A percentile compares a stretch with the other conserved stretches of the same genome.
phyloP scores from a whole-genome alignment of 2,888 invertebrate genomes.

The Endomychus coccineus region DNA sequence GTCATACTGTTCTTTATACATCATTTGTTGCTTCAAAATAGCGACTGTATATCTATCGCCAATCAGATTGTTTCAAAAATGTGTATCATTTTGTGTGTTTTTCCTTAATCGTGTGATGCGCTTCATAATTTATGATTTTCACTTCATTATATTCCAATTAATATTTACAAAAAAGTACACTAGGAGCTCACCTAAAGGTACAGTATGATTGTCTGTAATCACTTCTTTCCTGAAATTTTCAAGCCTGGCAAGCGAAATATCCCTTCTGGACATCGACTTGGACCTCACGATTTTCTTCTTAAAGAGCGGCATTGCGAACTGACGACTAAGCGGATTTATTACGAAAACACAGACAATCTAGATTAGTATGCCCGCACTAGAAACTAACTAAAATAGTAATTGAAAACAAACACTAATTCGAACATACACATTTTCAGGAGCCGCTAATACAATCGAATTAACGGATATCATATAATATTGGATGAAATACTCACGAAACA shows the following conservation, averaged over 20 bases:
- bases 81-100: too few species aligned
- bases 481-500: slow-evolving; percentile 2
- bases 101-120: too few species aligned
- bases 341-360: slow-evolving; percentile 1
- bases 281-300: slow-evolving; percentile 31
- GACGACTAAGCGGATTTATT: not conserved
- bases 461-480: not conserved
- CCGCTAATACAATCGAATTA: slow-evolving; percentile 4
- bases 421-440: slow-evolving; percentile 8
- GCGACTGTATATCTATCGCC: too few species aligned
- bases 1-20: too few species aligned
- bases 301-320: slow-evolving; percentile 28
- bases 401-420: not conserved
- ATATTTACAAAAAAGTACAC: too few species aligned
- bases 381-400: too few species aligned
- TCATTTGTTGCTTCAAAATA: too few species aligned
- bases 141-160: too few species aligned
- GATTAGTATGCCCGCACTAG: too few species aligned
- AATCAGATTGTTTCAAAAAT: too few species aligned
- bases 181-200: slow-evolving; percentile 40
- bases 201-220: slow-evolving; percentile 49
- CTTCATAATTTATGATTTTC: too few species aligned
- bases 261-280: slow-evolving; percentile 40
- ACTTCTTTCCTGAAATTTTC: slow-evolving; percentile 52
- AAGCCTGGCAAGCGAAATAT: slow-evolving; percentile 43